Evolutionary conservation across 2,888 invertebrate species (phyloP).

Genomic region (Macaria liturata): DNA sequence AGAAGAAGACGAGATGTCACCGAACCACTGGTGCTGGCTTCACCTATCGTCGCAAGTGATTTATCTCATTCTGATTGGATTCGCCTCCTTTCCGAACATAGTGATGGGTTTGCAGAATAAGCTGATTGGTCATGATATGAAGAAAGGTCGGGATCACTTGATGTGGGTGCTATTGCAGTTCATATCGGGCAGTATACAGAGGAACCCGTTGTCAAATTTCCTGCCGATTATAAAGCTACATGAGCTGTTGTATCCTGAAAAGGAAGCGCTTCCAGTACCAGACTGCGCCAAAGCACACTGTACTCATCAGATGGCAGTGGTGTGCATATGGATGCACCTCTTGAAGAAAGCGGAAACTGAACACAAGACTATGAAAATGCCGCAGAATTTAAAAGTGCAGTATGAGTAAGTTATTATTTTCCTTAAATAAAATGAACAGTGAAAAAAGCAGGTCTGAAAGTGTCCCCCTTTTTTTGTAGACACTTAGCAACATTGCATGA

Average conservation of each 20-base stretch:
- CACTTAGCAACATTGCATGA: too few species aligned
- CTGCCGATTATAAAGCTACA: slow-evolving; percentile 95
- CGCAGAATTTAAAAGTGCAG: slow-evolving; percentile 91
- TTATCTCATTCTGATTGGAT: slow-evolving; percentile 96
- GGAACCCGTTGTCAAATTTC: slow-evolving; percentile 94
- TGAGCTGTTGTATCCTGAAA: slow-evolving; percentile 96
- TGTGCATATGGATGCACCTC: slow-evolving; percentile 98
- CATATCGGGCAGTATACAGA: slow-evolving; percentile 97
- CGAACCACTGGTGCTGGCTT: slow-evolving; percentile 94
- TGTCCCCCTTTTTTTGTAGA: too few species aligned
- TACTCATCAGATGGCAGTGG: slow-evolving; percentile 95
- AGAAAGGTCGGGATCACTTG: slow-evolving; percentile 97
- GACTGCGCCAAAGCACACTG: slow-evolving; percentile 94
- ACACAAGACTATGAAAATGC: slow-evolving; percentile 91
- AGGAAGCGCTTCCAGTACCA: slow-evolving; percentile 94
- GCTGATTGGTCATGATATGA: slow-evolving; percentile 90
- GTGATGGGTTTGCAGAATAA: slow-evolving; percentile 94
- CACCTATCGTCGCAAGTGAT: slow-evolving; percentile 97
- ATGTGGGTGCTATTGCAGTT: slow-evolving; percentile 99
- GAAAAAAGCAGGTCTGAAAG: too few species aligned
- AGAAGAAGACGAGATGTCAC: slow-evolving; percentile 84
- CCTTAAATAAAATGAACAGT: too few species aligned
- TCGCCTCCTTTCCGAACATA: slow-evolving; percentile 96
- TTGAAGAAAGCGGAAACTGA: slow-evolving; percentile 96
- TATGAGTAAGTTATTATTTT: slow-evolving; percentile 85